Base-by-base conservation (phyloP, 2,797 vertebrate species). In the Pipistrellus kuhlii region DNA sequence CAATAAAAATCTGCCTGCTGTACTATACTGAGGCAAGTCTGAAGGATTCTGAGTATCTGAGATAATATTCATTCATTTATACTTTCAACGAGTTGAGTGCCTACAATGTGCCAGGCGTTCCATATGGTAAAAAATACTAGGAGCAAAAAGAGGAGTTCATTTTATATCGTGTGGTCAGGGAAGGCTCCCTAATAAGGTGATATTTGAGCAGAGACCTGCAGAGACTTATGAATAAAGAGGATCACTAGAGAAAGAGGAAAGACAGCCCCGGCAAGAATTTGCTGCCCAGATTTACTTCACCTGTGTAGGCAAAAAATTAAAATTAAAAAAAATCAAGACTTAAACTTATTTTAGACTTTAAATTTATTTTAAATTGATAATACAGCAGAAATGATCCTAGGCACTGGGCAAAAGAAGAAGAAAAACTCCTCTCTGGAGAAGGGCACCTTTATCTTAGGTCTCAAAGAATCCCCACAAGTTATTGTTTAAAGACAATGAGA, bases 41-140 rank as follows among this genome's bases (percentile, higher is more conserved):
- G 72, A 90, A 88, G 44, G n/a, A 85, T 88, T 88, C 72, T 92
- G 35, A 85, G 20, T 76, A 76, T 82, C 41, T 32, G 30, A 72
- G 30, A 78, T 66, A 92, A 53, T 57, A 64, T 41, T 73, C 48
- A 83, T 23, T 85, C 59, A 76, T 89, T 85, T n/a, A 55, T 32
- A 44, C 2, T 64, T 64, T 92, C 64, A 78, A 82, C 30, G 71
- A 77, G 44, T 4, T 69, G 41, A 80, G 38, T 69, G 14, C n/a
- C 55, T 80, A 69, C 7, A n/a, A 78, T 53, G 23, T 68, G n/a
- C 59, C 32, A 77, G 15, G n/a, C 8, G 69, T 25, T 59, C 48
- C 68, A 17, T 48, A 12, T 25, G 18, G 57, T 27, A 85, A 85
- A 72, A 73, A 66, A 62, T 51, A 25, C 48, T 5, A 75, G 57